Evolutionary conservation across 2,888 invertebrate genomes (phyloP), one percentile per base, ranked within the genome.

Genomic region (Agrypnus murinus): DNA sequence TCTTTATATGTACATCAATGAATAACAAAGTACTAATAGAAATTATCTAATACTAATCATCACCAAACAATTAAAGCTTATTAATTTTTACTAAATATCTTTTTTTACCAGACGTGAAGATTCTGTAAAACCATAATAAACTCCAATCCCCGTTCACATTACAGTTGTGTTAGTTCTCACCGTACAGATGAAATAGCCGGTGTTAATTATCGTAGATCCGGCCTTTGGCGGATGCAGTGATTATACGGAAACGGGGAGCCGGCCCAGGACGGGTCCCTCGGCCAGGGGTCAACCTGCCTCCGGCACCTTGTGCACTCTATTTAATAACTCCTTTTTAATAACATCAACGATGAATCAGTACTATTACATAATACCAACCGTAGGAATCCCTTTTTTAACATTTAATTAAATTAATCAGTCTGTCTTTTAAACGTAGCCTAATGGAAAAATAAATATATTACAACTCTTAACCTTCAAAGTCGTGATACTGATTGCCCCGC

Each of bases 201-300:
- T 77, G 78, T 78, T 81, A 82, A 81, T 82, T 81, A 81, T 81
- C 79, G 72, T 53, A 78, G 80, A 81, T 81, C 80, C 80, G 80
- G 79, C 77, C 75, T 78, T 74, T 78, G 76, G 77, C 80, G 82
- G 82, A 82, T 82, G 81, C 80, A 78, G 75, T 78, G 79, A 82
- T 82, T 81, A 80, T 77, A 76, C 72, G 75, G 74, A 74, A 76
- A 77, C 78, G 72, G 75, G 77, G 76, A 73, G 73, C 71, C 71
- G 75, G 69, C 59, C 71, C 63, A 50, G 63, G 50, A 62, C 62
- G 65, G 72, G 74, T 74, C 78, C 78, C 77, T 79, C 79, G 81
- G 74, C 81, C 82, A 82, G 81, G 81, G 82, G 82, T 82, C 82
- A 82, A 78, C 78, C 69, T 65, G 79, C 81, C 75, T 60, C 71